Percentiles rank a stretch among this genome's conserved stretches.
Conservation (phyloP, 2,888 invertebrate species). For the Ennomos erosarius region DNA sequence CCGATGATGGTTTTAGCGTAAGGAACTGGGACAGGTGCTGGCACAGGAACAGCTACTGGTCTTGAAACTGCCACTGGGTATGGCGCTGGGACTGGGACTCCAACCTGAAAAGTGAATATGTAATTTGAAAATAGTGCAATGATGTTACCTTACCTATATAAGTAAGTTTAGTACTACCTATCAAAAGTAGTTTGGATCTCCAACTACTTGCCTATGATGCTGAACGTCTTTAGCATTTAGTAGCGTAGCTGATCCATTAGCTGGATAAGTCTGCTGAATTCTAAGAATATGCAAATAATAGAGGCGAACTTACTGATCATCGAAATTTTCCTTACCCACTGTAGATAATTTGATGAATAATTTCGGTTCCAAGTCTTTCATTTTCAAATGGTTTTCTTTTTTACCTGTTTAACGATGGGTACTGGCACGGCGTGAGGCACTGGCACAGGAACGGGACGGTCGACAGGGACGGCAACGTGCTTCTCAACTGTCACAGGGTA, state of each 20-base stretch:
- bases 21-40: conserved; percentile 61
- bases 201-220: too few relatives aligned
- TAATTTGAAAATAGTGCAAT: neutral
- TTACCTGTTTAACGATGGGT: conserved; percentile 77
- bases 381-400: conserved; percentile 1
- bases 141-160: too few relatives aligned
- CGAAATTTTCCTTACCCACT: neutral
- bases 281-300: too few relatives aligned
- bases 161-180: too few relatives aligned
- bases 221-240: too few relatives aligned
- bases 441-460: conserved; percentile 79
- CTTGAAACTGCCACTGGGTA: conserved; percentile 77
- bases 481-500: conserved; percentile 80
- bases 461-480: conserved; percentile 80
- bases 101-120: conserved; percentile 60
- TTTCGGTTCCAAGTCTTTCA: too few relatives aligned
- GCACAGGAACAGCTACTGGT: conserved; percentile 74
- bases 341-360: too few relatives aligned
- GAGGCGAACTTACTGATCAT: too few relatives aligned
- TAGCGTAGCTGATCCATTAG: too few relatives aligned
- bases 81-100: conserved; percentile 76
- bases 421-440: conserved; percentile 76
- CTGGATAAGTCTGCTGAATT: too few relatives aligned
- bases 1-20: conserved; percentile 51
- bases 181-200: too few relatives aligned